These are phyloP conservation scores for Callinectes sapidus DNA, from an alignment of 2,888 invertebrate genomes.

Conservation along the genomic window DNA sequence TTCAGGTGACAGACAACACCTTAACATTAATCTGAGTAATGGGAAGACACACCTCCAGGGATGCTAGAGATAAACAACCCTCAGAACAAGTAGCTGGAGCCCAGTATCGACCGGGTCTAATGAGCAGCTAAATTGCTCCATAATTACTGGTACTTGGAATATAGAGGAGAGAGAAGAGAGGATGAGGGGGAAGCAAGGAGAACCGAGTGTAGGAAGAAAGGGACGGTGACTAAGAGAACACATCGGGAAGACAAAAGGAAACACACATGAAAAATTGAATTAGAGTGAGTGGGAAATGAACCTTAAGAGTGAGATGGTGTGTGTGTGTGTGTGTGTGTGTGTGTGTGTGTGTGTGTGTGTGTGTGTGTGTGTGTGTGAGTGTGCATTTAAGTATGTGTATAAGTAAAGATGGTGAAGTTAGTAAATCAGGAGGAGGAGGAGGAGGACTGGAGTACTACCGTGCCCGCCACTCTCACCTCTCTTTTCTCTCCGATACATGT, in stretches of 20 bases:
- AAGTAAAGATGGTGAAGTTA: too few species aligned
- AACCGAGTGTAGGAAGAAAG: background rate
- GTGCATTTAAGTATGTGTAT: too few species aligned
- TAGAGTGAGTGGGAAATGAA: background rate
- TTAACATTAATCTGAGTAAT: background rate
- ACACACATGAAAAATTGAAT: background rate
- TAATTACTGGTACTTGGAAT: background rate
- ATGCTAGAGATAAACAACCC: background rate
- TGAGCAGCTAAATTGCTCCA: background rate
- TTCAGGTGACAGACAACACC: background rate
- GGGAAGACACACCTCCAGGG: background rate
- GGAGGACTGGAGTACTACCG: background rate
- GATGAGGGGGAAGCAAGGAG: background rate
- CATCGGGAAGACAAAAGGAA: background rate
- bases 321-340: constrained; percentile 1
- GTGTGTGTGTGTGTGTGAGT: background rate
- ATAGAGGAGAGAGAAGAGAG: background rate
- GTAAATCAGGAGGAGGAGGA: too few species aligned
- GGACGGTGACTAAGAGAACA: background rate
- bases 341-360: background rate
- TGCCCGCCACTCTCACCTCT: background rate
- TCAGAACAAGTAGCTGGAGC: background rate
- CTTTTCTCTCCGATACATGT: background rate
- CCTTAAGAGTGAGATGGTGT: background rate
- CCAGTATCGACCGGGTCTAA: background rate